These are phyloP conservation scores for Rhaphigaster nebulosa DNA, from an alignment of 2,888 invertebrate species.

Conservation along the genomic window DNA sequence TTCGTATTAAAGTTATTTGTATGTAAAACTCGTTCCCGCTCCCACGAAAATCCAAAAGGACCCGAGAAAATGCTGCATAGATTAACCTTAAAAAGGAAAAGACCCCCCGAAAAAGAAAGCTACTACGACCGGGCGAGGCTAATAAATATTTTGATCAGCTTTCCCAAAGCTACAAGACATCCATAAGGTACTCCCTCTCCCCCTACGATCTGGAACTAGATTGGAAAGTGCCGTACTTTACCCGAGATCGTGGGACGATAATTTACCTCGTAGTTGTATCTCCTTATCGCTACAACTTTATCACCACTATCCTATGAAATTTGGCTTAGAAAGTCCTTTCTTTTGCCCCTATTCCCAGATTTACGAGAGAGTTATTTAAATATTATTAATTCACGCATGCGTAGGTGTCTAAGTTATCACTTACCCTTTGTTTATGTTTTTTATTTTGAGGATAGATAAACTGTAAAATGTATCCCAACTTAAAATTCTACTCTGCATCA, in stretches of 20 bases:
- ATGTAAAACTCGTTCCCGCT: background rate
- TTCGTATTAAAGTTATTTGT: background rate
- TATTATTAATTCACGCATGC: background rate
- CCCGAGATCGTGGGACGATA: conserved; percentile 18
- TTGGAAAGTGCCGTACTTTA: conserved; percentile 36
- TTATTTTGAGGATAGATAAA: too few species aligned
- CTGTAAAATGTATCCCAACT: too few species aligned
- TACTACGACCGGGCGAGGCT: background rate
- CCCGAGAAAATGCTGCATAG: conserved; percentile 13
- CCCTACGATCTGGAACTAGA: background rate
- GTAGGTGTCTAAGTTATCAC: too few species aligned
- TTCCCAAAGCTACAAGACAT: background rate
- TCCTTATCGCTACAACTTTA: background rate
- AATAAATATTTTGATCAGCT: conserved; percentile 49
- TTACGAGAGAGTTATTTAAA: background rate
- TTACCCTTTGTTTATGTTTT: too few species aligned
- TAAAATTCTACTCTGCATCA: too few species aligned
- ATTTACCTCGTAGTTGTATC: background rate
- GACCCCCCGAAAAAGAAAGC: background rate
- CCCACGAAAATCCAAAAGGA: conserved; percentile 15
- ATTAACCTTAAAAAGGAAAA: conserved; percentile 29
- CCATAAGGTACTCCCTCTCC: background rate
- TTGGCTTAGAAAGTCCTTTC: background rate
- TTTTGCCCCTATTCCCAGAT: background rate
- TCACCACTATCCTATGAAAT: background rate